Evolutionary conservation across 2,113 vertebrate species (phyloP), one percentile per base, ranked within the genome.

Genomic region (Hoplias malabaricus): DNA sequence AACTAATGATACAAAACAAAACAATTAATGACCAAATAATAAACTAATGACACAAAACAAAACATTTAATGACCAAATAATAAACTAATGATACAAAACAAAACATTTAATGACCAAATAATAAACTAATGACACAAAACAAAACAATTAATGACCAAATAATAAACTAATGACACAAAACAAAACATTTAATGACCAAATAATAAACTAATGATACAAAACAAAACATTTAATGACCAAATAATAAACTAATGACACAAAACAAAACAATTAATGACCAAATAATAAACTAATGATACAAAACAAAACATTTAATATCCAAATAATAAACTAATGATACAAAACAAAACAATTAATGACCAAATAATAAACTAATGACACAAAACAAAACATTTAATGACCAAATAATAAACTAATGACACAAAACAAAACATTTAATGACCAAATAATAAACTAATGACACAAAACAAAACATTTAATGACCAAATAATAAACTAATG

Each of bases 1-100:
- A 23, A n/a, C n/a, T n/a, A n/a, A n/a, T 78, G 46, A 25, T 71
- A 53, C 54, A 42, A 5, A 14, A 29, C 59, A 63, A 21, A 74
- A 53, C 46, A 61, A 73, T 61, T 31, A 13, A 61, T 3, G 53
- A 25, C n/a, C n/a, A n/a, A n/a, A n/a, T n/a, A 25, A 25, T 23
- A n/a, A 23, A n/a, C n/a, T n/a, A n/a, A n/a, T 78, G 46, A 25
- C 69, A 53, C 54, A 42, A 5, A 14, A 29, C 59, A 63, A 21
- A 74, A 53, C 46, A 61, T 73, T 61, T 31, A 13, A 61, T 3
- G 53, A 25, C n/a, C n/a, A n/a, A n/a, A n/a, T n/a, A 25, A 25
- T 23, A n/a, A 23, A n/a, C n/a, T n/a, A n/a, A n/a, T 78, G 46
- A 25, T 71, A 53, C 54, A 42, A 5, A 14, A 29, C 59, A 63